Evolutionary conservation across 1,140 invertebrate genomes (phyloP), one percentile per base, ranked within the genome.

Genomic region (Drosophila sucinea): DNA sequence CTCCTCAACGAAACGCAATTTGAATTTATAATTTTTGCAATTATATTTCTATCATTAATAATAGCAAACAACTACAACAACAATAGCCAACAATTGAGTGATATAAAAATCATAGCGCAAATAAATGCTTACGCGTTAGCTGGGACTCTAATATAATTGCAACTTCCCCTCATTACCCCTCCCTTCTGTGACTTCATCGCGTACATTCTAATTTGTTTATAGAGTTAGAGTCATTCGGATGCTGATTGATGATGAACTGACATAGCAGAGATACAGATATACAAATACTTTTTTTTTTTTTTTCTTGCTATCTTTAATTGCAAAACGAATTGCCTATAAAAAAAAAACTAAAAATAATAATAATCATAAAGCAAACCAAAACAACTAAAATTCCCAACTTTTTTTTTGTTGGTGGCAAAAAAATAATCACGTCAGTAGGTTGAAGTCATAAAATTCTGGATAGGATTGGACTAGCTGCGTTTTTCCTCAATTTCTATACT

Each of bases 21-120:
- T 87, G 83, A 87, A 87, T 87, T 87, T 87, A 83, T 87, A 87
- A 87, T 87, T 87, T 89, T 87, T 79, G 79, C 84, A 87, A 87
- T 87, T 87, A 87, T 87, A 72, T 87, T 79, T 80, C 84, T 76
- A 17, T 17, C 41, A 77, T 58, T 86, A 86, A 86, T 78, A 87
- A 86, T 58, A 57, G 47, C 40, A 38, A 38, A 38, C 35, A 58
- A 51, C 41, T 6, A 47, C 44, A 47, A 25, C 1, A 47, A 17
- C n/a, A 77, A 70, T 17, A 17, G 17, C 17, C 35, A 68, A 32
- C 74, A 67, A 67, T 29, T 77, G 74, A 85, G 75, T 82, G 79
- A 86, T 85, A 86, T 81, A 79, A 77, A 86, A 86, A 87, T 77
- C 70, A 86, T 79, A 77, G 83, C 82, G 71, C 77, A 87, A 83